Conservation (phyloP, 1,140 invertebrate species). For the Onthophagus taurus region DNA sequence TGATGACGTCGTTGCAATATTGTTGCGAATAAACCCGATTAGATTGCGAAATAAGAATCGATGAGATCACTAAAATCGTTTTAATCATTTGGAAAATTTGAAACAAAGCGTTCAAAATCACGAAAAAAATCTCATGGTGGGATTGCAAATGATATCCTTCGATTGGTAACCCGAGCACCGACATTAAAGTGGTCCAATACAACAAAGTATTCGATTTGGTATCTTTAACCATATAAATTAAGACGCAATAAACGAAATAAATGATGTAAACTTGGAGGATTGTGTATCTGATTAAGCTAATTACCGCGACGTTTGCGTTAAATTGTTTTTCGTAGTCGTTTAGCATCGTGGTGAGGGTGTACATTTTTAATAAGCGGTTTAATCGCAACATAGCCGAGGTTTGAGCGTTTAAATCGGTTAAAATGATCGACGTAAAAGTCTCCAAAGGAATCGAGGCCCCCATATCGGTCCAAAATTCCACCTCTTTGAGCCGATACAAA, state of each 20-base stretch:
- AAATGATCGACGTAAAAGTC: not conserved
- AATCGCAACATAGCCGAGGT: not conserved
- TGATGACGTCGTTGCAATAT: slow-evolving; percentile 4
- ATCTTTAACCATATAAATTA: not conserved
- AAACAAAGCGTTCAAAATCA: not conserved
- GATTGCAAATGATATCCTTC: not conserved
- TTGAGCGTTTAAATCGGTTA: not conserved
- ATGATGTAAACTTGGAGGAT: slow-evolving; percentile 1
- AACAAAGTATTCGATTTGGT: not conserved
- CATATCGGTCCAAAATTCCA: slow-evolving; percentile 4
- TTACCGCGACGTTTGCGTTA: not conserved
- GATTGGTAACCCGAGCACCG: not conserved
- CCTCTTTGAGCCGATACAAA: not conserved
- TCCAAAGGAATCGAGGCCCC: not conserved
- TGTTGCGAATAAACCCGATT: not conserved
- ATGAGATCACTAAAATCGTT: too few species aligned
- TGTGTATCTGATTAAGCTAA: slow-evolving; percentile 1
- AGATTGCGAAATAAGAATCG: not conserved
- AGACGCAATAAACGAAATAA: slow-evolving; percentile 1
- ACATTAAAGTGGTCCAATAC: not conserved
- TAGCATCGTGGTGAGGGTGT: not conserved
- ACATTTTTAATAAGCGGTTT: slow-evolving; percentile 2
- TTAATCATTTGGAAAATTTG: too few species aligned
- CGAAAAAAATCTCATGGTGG: not conserved
- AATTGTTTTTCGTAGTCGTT: not conserved